Percentiles rank a stretch among this genome's conserved stretches.
phyloP scores from a whole-genome alignment of 1,140 invertebrate species.

The Pomacea maculata region DNA sequence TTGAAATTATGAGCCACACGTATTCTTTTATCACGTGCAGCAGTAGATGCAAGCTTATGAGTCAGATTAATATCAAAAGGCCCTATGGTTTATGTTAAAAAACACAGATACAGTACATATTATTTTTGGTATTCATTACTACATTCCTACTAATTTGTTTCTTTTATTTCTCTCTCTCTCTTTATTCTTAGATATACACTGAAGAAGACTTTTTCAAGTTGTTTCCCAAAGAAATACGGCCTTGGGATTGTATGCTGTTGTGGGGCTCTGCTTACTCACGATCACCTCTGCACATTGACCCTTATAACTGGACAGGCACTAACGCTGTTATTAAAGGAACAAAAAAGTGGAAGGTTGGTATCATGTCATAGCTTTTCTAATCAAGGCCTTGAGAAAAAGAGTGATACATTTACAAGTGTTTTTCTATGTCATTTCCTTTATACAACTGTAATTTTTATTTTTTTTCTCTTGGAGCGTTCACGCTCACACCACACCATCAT shows the following conservation, averaged over 20 bases:
- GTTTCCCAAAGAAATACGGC: conserved; percentile 56
- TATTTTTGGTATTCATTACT: neutral
- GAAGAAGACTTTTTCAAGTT: conserved; percentile 60
- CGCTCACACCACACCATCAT: neutral
- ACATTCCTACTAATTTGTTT: no score
- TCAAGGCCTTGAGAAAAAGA: neutral
- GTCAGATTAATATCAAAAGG: neutral
- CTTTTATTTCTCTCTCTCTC: neutral
- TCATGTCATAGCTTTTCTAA: neutral
- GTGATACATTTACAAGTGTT: neutral
- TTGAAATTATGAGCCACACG: no score
- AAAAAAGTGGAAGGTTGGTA: conserved; percentile 61
- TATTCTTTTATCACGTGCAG: no score
- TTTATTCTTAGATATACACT: conserved; percentile 45
- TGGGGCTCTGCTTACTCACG: conserved; percentile 61
- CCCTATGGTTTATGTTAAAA: no score
- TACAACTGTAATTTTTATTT: neutral
- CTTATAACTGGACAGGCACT: conserved; percentile 66
- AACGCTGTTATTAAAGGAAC: conserved; percentile 59
- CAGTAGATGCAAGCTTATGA: neutral
- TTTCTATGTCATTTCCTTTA: neutral
- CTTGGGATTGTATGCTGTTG: conserved; percentile 61
- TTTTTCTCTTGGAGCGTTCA: neutral
- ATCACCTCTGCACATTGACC: conserved; percentile 62
- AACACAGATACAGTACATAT: no score